A percentile compares a stretch with the other conserved stretches of the same genome.
These are phyloP conservation scores for Lottia scabra DNA, from an alignment of 2,888 invertebrate species.

Conservation along the genomic window DNA sequence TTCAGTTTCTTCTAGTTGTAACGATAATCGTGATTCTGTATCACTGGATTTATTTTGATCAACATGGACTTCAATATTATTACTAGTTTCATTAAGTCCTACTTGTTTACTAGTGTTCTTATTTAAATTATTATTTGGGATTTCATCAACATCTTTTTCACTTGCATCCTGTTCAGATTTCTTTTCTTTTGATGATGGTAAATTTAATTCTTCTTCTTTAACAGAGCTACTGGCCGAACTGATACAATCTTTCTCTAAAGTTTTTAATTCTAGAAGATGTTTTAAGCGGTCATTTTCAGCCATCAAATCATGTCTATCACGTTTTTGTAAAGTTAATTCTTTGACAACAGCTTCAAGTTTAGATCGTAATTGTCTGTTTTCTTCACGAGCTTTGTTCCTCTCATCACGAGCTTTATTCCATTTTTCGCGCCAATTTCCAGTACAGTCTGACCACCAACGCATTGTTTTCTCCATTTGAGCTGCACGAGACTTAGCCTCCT, in stretches of 20 bases:
- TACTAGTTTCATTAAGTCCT: not conserved
- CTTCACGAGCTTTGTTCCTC: conserved; percentile 91
- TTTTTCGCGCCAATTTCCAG: conserved; percentile 94
- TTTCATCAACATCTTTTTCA: not conserved
- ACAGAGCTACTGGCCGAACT: not conserved
- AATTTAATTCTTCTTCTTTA: conserved; percentile 20
- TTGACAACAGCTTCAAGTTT: conserved; percentile 78
- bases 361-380: conserved; percentile 83
- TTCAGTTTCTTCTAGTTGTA: conserved; percentile 3
- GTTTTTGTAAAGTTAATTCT: conserved; percentile 77
- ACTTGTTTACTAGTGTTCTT: not conserved
- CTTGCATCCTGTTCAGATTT: conserved; percentile 5
- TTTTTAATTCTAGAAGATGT: conserved; percentile 12
- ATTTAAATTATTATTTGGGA: not conserved
- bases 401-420: conserved; percentile 93
- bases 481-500: conserved; percentile 92
- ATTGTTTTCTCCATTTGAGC: conserved; percentile 99
- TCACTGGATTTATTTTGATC: not conserved
- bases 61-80: not conserved
- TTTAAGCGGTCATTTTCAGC: conserved; percentile 74
- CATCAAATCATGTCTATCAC: conserved; percentile 84
- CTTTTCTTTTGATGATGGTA: conserved; percentile 18
- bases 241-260: conserved; percentile 15
- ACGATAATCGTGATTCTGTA: not conserved
- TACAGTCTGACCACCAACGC: conserved; percentile 99